Base-by-base conservation (phyloP, 2,113 vertebrate genomes). In the Elachura formosa region DNA sequence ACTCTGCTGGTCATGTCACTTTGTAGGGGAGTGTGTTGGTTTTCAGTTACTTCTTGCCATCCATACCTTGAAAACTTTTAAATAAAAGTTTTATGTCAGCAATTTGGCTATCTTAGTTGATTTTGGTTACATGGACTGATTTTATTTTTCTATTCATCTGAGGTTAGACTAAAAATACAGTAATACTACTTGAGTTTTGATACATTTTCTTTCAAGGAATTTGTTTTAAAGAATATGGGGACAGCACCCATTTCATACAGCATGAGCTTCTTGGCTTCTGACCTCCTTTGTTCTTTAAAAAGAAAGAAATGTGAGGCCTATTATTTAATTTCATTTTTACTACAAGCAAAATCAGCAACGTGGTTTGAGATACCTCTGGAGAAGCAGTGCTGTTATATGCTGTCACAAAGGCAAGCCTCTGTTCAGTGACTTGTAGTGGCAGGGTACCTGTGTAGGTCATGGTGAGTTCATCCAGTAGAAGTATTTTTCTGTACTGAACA, bases 401-500 rank as follows among this genome's bases (percentile, higher is more conserved):
- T 56, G 4, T 36, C 40, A 28, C 34, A 33, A 40, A 85, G 54
- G 38, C 34, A 61, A 68, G 58, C 5, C 10, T n/a, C 40, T 83
- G 40, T 23, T 34, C 28, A 6, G 40, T 28, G 52, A 71, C 25
- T 59, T 78, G 10, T 43, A 79, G 40, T 55, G 64, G 17, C 26
- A 79, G 45, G 41, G 38, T 66, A 22, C 33, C 41, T 69, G 23
- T 48, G 51, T 41, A 41, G 11, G 25, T 34, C 33, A 14, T 0
- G 3, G n/a, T 43, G 28, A 41, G 33, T 72, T 77, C 33, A 22
- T 49, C 43, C 36, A 22, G 12, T 28, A 20, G 14, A 52, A 62
- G 6, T 29, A 14, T 22, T 55, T 21, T 46, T 49, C 18, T 4
- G 1, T 31, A 11, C n/a, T 26, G 17, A 45, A 3, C 0, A 1